Evolutionary conservation across 2,113 vertebrate genomes (phyloP).

Genomic region (Pygoscelis adeliae): DNA sequence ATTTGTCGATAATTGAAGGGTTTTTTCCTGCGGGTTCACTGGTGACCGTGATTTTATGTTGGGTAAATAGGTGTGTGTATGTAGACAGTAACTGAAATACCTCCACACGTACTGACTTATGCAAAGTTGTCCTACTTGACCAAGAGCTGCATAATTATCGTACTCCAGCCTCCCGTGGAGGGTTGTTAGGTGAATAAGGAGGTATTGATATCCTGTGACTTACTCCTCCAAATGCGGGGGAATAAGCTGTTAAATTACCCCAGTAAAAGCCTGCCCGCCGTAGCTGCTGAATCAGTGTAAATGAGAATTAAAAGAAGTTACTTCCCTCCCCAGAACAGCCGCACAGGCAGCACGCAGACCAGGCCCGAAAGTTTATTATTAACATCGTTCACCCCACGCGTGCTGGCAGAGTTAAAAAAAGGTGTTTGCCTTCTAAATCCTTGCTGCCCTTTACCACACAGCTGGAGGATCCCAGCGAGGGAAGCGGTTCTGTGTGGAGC

Average conservation of each 20-base stretch:
- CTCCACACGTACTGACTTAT: fast-evolving
- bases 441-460: not conserved
- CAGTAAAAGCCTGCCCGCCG: not conserved
- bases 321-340: not conserved
- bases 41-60: not conserved
- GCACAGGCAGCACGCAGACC: not conserved
- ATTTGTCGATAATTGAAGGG: fast-evolving
- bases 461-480: not conserved
- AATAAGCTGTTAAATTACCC: not conserved
- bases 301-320: not conserved
- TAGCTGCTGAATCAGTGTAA: not conserved
- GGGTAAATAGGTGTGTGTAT: fast-evolving
- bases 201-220: not conserved
- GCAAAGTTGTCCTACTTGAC: not conserved
- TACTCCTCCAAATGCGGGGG: not conserved
- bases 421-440: not conserved
- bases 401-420: not conserved
- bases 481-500: not conserved
- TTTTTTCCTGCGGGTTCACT: not conserved
- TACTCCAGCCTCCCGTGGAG: not conserved
- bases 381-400: fast-evolving
- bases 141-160: not conserved
- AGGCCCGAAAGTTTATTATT: not conserved
- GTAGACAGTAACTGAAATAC: not conserved
- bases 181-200: not conserved